Evolutionary conservation across 2,113 vertebrate species (phyloP), one percentile per base, ranked within the genome.

Genomic region (Macquaria ambigua): DNA sequence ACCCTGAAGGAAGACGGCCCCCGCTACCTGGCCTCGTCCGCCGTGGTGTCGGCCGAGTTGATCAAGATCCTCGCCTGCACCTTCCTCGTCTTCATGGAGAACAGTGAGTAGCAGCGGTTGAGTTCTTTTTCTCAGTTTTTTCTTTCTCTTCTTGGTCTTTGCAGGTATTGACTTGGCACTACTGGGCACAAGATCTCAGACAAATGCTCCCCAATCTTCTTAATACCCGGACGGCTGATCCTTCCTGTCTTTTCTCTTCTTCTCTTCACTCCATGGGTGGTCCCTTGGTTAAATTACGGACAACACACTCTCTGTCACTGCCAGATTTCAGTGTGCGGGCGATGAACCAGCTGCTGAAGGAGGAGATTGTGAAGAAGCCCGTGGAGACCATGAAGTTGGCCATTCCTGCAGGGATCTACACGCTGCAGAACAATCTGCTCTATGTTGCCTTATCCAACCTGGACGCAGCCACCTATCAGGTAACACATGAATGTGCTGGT

Each of bases 351-450:
- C 93, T 97, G 70, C 91, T 99, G 67, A 96, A 95, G 73, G 97
- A 99, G 93, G 98, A 98, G 94, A 97, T 99, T 87, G 92, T 97
- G 74, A 96, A 97, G 83, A 99, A 98, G 73, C 97, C 97, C 1
- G 81, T 95, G 95, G 97, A 99, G 87, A 98, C 97, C 0, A 90
- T 99, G 84, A 99, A 99, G 89, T 94, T 99, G 94, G 97, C 98
- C 50, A 96, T 99, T 93, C 98, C 98, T 79, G 98, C 98, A 75
- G 98, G 97, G 76, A 99, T 99, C 95, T 99, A 99, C 92, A 99
- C 98, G 16, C 96, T 99, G 86, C 98, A 99, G 95, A 99, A 99
- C 95, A 99, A 99, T 90, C 96, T 99, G 90, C 97, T 99, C 0
- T 99, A 99, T 81, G 95, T 99, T 77, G 98, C 98, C 62, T 90